Evolutionary conservation across 2,888 invertebrate species (phyloP).

Genomic region (Alloplasta piceator): DNA sequence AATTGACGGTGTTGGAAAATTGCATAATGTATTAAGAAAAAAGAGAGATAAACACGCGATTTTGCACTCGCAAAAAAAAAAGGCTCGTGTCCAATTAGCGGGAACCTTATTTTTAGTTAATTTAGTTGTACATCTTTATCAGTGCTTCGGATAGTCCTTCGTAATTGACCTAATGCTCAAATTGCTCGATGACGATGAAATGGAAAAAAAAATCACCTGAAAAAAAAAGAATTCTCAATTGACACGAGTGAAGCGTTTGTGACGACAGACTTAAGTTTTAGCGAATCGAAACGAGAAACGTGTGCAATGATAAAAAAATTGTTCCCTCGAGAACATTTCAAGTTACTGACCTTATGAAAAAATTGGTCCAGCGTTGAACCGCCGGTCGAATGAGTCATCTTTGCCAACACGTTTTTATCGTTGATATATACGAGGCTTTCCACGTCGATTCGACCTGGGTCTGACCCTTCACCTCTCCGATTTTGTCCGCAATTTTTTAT

Average conservation of each 20-base stretch:
- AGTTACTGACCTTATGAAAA: conserved; percentile 53
- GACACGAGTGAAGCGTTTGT: too few species aligned
- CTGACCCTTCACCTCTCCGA: too few species aligned
- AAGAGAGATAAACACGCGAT: conserved; percentile 1
- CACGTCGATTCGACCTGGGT: too few species aligned
- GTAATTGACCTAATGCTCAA: not conserved
- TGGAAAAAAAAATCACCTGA: too few species aligned
- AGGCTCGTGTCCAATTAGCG: conserved; percentile 31
- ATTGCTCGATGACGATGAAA: not conserved
- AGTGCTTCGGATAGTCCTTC: not conserved
- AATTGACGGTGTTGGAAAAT: conserved; percentile 4
- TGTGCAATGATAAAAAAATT: too few species aligned
- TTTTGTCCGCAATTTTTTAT: too few species aligned
- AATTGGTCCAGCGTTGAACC: conserved; percentile 54
- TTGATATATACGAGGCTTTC: too few species aligned
- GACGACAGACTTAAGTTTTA: too few species aligned
- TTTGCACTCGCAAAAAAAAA: conserved; percentile 23
- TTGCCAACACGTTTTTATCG: conserved; percentile 35
- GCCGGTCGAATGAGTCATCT: conserved; percentile 31
- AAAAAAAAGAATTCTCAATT: too few species aligned
- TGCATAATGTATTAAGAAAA: not conserved
- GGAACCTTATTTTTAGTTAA: conserved; percentile 5
- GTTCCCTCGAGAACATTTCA: conserved; percentile 24
- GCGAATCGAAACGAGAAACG: too few species aligned
- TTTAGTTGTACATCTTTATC: conserved; percentile 2